Evolutionary conservation across 2,888 invertebrate genomes (phyloP), one percentile per base, ranked within the genome.

Genomic region (Notocelia uddmanniana): DNA sequence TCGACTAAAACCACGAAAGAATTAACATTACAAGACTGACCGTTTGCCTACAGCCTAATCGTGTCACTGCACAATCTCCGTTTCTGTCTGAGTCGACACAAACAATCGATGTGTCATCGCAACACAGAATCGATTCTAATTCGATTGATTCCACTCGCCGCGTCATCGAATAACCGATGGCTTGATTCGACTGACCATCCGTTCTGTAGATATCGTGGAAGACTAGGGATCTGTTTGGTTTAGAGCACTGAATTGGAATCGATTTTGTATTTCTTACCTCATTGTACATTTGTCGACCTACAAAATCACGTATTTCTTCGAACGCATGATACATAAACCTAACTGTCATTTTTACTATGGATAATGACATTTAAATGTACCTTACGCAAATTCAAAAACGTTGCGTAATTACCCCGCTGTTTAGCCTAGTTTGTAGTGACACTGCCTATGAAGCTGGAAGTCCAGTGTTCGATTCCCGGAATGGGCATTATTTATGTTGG

Each of bases 101-200:
- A 41, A 71, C 71, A 71, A 71, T 71, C 54, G 66, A 71, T 63
- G 57, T 34, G 52, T 70, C 57, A 54, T 64, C 37, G 64, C 31
- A 52, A 45, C 45, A 31, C 59, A 60, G 62, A 68, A 55, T 72
- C 72, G 67, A 68, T 72, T 68, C 67, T 57, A 67, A 72, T 48
- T 62, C 72, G 62, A 72, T 66, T 66, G 70, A 66, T 60, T 67
- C 50, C 37, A 18, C 34, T n/a, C 63, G 34, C 52, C 68, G 59
- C 45, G 45, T n/a, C 68, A 26, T 48, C 67, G 67, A 48, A 45
- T 57, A 45, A 31, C 48, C 31, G n/a, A 41, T 18, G n/a, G 64
- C 52, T 59, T 52, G 37, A 48, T 67, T 55, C 26, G 13, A 71
- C 55, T 60, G 69, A 48, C 48, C 68, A 62, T 45, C 52, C 55